Evolutionary conservation across 2,797 vertebrate species (phyloP).

Genomic region (Numenius phaeopus): DNA sequence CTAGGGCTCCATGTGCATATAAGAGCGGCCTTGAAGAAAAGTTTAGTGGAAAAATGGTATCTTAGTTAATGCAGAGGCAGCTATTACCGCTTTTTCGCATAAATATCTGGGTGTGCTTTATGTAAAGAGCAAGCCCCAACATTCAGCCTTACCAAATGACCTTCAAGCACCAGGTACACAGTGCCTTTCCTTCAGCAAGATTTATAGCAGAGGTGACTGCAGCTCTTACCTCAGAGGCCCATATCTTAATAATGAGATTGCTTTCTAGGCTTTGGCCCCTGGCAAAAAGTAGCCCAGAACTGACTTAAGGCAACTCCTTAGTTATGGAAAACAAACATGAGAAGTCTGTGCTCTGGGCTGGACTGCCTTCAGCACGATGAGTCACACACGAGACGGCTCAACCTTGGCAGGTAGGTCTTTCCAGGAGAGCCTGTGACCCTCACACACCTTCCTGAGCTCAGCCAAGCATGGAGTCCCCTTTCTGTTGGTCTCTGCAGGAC

Average conservation of each 20-base stretch:
- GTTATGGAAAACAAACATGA: background rate
- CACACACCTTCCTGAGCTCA: background rate
- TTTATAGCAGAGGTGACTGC: background rate
- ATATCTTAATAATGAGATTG: background rate
- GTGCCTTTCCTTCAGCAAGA: background rate
- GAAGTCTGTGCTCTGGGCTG: background rate
- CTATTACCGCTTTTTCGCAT: background rate
- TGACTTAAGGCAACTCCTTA: background rate
- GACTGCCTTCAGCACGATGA: background rate
- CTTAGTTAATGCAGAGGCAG: background rate
- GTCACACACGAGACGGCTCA: background rate
- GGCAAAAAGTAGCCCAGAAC: background rate
- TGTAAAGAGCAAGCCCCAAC: background rate
- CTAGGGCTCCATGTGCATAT: background rate
- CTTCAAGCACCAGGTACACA: background rate
- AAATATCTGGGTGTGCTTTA: background rate
- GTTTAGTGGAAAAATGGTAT: background rate
- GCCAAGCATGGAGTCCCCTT: background rate
- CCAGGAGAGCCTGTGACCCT: background rate
- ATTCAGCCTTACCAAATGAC: background rate
- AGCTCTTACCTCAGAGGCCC: background rate
- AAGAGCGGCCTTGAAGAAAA: background rate
- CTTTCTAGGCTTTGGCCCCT: slow-evolving; percentile 2
- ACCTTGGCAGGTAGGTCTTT: background rate
- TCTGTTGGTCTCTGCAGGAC: background rate